phyloP scores from a whole-genome alignment of 2,888 invertebrate genomes.

The Colletes collaris region DNA sequence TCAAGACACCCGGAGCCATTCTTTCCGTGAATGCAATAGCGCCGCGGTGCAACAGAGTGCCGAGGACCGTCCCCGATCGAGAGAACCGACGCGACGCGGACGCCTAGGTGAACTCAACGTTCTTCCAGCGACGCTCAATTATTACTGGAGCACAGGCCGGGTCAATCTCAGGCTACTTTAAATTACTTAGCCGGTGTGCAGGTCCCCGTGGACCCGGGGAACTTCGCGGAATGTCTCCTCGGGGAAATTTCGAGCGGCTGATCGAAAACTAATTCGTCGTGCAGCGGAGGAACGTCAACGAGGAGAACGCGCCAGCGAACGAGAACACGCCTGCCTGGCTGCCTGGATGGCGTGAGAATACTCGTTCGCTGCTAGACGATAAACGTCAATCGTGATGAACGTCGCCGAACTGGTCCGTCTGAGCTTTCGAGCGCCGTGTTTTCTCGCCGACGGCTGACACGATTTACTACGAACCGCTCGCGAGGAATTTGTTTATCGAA shows the following conservation, averaged over 20 bases:
- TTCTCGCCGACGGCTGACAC: not conserved
- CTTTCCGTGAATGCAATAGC: slow-evolving; percentile 59
- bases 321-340: not conserved
- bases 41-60: not conserved
- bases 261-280: slow-evolving; percentile 71
- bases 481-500: no score
- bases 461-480: no score
- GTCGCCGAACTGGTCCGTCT: slow-evolving; percentile 2
- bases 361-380: not conserved
- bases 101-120: slow-evolving; percentile 36
- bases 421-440: slow-evolving; percentile 4
- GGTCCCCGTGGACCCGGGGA: slow-evolving; percentile 51
- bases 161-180: slow-evolving; percentile 72
- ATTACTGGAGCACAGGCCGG: slow-evolving; percentile 63
- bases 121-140: slow-evolving; percentile 64
- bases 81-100: not conserved
- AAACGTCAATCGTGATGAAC: slow-evolving; percentile 51
- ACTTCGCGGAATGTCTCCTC: slow-evolving; percentile 56
- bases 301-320: slow-evolving; percentile 12
- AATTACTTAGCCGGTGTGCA: slow-evolving; percentile 69
- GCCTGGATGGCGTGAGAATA: no score
- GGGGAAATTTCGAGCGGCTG: slow-evolving; percentile 68
- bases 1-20: slow-evolving; percentile 56
- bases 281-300: slow-evolving; percentile 38
- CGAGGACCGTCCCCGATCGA: not conserved